A percentile compares a stretch with the other conserved stretches of the same genome.
Evolutionary conservation across 2,888 invertebrate genomes (phyloP).

Genomic region (Noctua janthe): DNA sequence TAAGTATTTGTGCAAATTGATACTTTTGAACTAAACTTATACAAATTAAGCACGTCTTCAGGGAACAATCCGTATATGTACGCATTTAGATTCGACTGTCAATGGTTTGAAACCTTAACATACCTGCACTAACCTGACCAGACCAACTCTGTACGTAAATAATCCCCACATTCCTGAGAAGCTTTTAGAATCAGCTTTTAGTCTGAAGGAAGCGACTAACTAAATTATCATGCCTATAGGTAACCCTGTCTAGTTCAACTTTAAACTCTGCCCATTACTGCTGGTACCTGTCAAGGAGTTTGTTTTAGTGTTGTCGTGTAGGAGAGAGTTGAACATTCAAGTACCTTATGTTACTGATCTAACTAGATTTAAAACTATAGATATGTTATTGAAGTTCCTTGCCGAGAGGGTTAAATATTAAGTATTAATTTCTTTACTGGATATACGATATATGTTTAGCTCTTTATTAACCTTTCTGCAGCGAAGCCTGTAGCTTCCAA

Average conservation of each 20-base stretch:
- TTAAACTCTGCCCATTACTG: conserved; percentile 10
- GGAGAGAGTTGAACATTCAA: background rate
- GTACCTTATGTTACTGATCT: background rate
- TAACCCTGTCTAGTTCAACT: conserved; percentile 2
- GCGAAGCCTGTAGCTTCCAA: background rate
- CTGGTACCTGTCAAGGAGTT: background rate
- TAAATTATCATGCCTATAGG: background rate
- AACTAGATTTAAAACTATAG: background rate
- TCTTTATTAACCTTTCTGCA: background rate
- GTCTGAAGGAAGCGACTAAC: background rate
- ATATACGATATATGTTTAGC: background rate
- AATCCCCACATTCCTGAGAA: background rate
- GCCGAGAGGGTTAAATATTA: background rate
- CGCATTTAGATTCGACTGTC: background rate
- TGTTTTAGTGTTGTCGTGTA: background rate
- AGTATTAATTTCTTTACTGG: background rate
- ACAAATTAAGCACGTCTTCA: background rate
- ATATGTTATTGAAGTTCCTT: background rate
- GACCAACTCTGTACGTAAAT: too few species aligned
- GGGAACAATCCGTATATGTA: background rate
- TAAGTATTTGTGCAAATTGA: background rate
- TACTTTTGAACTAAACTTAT: background rate
- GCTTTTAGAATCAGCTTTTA: background rate
- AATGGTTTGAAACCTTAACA: background rate
- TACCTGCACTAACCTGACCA: background rate